Evolutionary conservation across 2,888 invertebrate species (phyloP).

Genomic region (Trichogramma dendrolimi): DNA sequence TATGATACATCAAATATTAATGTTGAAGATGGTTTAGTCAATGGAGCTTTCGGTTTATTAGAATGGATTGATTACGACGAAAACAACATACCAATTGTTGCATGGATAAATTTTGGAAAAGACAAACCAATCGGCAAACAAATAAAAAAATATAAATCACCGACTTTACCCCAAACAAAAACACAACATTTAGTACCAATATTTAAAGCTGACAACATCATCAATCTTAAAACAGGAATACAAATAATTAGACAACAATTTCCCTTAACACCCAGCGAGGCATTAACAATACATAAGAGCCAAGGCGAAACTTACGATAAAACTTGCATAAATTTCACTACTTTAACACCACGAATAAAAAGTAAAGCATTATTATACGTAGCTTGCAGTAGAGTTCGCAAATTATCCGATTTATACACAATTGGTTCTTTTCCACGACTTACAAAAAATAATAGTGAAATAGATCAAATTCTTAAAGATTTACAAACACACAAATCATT

Average conservation of each 20-base stretch:
- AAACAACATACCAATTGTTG: conserved; percentile 15
- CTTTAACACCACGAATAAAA: too few relatives aligned
- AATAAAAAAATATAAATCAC: conserved; percentile 9
- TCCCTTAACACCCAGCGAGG: conserved; percentile 20
- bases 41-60: conserved; percentile 30
- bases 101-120: conserved; percentile 26
- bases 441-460: too few relatives aligned
- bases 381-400: conserved; percentile 18
- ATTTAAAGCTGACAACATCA: conserved; percentile 1
- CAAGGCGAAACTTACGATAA: conserved; percentile 18
- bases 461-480: too few relatives aligned
- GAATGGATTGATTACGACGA: neutral
- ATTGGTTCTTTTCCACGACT: conserved; percentile 11
- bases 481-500: too few relatives aligned
- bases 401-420: conserved; percentile 17
- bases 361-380: too few relatives aligned
- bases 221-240: conserved; percentile 16
- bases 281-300: too few relatives aligned
- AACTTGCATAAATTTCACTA: conserved; percentile 13
- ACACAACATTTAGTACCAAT: conserved; percentile 14
- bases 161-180: conserved; percentile 11
- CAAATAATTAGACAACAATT: conserved; percentile 19
- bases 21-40: conserved; percentile 27
- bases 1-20: conserved; percentile 26
- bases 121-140: conserved; percentile 20